Evolutionary conservation across 2,113 vertebrate genomes (phyloP), one percentile per base, ranked within the genome.

Genomic region (Marcusenius ussheri): DNA sequence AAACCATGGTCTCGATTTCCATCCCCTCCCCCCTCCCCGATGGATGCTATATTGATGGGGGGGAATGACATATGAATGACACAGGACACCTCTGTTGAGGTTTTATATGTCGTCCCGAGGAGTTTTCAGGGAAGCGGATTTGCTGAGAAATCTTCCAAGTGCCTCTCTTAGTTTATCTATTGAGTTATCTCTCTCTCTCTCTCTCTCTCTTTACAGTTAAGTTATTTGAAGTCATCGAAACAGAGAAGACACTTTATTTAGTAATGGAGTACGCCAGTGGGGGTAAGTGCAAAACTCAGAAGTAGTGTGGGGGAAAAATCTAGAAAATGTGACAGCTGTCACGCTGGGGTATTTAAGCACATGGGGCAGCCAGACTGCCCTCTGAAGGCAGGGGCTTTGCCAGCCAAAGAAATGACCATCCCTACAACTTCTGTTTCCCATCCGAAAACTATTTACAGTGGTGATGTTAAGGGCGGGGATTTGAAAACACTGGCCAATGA

Each of bases 181-280:
- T 77, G 13, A 77, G 4, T 39, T 77, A 6, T 50, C 83, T 93
- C 45, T 49, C 47, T 50, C 49, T 50, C 49, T 50, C 49, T 50
- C 49, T 51, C 50, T 51, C 83, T 92, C 93, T 94, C 93, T 95
- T 90, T 96, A 58, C 95, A 99, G 98, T 99, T 94, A 99, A 99
- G 96, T 94, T 99, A 93, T 99, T 99, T 96, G 98, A 99, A 96
- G 98, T 99, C 92, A 98, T 99, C 92, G 97, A 99, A 94, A 98
- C 97, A 56, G 98, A 99, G 94, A 99, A 99, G 96, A 99, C 98
- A 0, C 96, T 99, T 90, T 99, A 99, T 93, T 95, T 99, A 95
- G 96, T 98, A 93, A 99, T 99, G 98, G 98, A 99, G 91, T 99
- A 99, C 89, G 98, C 98, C 88, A 99, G 98, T 88, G 98, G 98